These are phyloP conservation scores for Cryptoblepharus egeriae DNA, from an alignment of 2,797 vertebrate genomes.

Conservation along the genomic window DNA sequence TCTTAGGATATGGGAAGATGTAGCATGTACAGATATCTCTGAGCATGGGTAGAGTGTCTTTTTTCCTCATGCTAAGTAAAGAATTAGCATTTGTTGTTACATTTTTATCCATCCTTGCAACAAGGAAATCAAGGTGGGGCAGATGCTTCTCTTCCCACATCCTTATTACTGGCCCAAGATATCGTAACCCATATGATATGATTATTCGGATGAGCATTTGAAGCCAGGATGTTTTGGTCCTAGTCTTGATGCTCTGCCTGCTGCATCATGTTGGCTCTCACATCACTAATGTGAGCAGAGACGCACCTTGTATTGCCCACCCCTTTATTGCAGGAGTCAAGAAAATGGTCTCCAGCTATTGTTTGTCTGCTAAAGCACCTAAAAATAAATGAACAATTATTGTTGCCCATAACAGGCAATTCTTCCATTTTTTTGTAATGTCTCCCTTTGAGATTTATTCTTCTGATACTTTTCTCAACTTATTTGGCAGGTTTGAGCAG, in stretches of 20 bases:
- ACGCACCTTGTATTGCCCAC: neutral
- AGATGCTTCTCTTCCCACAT: neutral
- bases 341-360: neutral
- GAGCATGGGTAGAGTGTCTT: too few relatives aligned
- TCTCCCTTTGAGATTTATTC: neutral
- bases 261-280: too few relatives aligned
- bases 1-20: neutral
- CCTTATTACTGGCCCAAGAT: neutral
- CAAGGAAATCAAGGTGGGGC: neutral
- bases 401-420: too few relatives aligned
- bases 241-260: neutral
- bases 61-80: too few relatives aligned
- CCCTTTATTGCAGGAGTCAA: neutral
- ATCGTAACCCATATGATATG: too few relatives aligned
- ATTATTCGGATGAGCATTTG: too few relatives aligned
- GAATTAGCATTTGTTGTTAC: too few relatives aligned
- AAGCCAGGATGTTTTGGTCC: too few relatives aligned
- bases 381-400: too few relatives aligned
- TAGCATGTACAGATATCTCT: too few relatives aligned
- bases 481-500: constrained; percentile 84
- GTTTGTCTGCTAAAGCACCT: neutral
- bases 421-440: neutral
- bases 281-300: neutral
- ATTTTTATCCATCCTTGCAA: neutral
- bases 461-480: neutral